These are phyloP conservation scores for Tiliqua scincoides DNA, from an alignment of 2,113 vertebrate species.

Conservation along the genomic window DNA sequence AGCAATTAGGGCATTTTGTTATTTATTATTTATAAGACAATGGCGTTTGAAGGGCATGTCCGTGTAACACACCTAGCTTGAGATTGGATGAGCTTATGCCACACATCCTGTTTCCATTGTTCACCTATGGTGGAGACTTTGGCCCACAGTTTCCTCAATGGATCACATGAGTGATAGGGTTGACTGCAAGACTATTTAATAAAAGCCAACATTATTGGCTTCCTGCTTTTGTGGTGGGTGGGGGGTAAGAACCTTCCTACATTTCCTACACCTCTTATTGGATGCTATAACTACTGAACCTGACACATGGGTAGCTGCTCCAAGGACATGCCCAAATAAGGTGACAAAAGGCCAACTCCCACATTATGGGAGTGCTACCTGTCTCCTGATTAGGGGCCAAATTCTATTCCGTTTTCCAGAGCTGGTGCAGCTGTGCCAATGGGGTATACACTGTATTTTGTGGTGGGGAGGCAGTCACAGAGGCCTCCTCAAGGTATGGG, in stretches of 20 bases:
- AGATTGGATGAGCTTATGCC: background rate
- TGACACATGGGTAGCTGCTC: background rate
- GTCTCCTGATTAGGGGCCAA: background rate
- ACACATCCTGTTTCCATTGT: background rate
- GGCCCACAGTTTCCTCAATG: background rate
- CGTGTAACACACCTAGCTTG: background rate
- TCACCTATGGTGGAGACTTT: background rate
- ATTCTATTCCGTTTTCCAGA: too few relatives aligned
- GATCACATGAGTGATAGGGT: background rate
- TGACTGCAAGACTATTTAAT: background rate
- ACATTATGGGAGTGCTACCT: background rate
- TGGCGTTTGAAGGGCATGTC: conserved; percentile 35
- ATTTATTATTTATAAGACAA: conserved; percentile 54
- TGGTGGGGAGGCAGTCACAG: too few relatives aligned
- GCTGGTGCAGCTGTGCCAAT: too few relatives aligned
- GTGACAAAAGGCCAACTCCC: background rate
- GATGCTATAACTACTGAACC: background rate
- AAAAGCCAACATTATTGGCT: background rate
- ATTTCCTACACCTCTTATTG: background rate
- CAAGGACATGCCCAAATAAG: background rate
- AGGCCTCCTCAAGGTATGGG: too few relatives aligned
- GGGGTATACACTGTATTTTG: too few relatives aligned
- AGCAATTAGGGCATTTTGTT: conserved; percentile 59
- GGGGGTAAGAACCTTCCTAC: background rate
- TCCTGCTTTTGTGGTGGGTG: background rate